Percentiles rank a stretch among this genome's conserved stretches.
Evolutionary conservation across 2,888 invertebrate species (phyloP).

Genomic region (Busseola fusca): DNA sequence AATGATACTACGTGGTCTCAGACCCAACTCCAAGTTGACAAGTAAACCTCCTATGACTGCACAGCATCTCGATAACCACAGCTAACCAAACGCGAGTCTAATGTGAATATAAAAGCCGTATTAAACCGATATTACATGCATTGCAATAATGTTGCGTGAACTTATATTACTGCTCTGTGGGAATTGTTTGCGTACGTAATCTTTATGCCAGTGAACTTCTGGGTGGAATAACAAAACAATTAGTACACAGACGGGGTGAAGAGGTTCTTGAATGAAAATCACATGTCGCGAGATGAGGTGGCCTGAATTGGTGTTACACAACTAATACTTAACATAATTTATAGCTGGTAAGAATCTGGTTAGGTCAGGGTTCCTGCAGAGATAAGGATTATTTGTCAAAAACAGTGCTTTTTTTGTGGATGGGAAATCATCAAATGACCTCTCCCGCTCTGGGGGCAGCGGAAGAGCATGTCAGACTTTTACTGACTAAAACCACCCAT

Average conservation of each 20-base stretch:
- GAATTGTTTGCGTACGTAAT: slow-evolving; percentile 29
- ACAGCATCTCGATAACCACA: slow-evolving; percentile 9
- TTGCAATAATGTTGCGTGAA: slow-evolving; percentile 47
- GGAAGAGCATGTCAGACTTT: too few species aligned
- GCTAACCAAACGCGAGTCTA: slow-evolving; percentile 33
- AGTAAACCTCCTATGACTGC: slow-evolving; percentile 16
- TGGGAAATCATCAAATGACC: too few species aligned
- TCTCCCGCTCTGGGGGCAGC: too few species aligned
- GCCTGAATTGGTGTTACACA: background rate
- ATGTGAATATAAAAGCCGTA: slow-evolving; percentile 54
- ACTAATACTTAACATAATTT: background rate
- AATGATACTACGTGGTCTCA: background rate
- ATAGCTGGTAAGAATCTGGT: background rate
- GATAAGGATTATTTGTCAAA: too few species aligned
- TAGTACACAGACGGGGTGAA: background rate
- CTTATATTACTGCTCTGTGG: slow-evolving; percentile 28
- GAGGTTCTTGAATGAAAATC: background rate
- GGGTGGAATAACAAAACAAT: slow-evolving; percentile 2
- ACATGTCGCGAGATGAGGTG: background rate
- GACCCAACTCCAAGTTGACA: background rate
- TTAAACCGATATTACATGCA: slow-evolving; percentile 49
- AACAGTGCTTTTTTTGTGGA: too few species aligned
- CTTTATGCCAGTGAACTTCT: slow-evolving; percentile 26
- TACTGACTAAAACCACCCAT: too few species aligned
- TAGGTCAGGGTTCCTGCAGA: too few species aligned